Evolutionary conservation across 2,888 invertebrate genomes (phyloP).

Genomic region (Hoplodrina blanda): DNA sequence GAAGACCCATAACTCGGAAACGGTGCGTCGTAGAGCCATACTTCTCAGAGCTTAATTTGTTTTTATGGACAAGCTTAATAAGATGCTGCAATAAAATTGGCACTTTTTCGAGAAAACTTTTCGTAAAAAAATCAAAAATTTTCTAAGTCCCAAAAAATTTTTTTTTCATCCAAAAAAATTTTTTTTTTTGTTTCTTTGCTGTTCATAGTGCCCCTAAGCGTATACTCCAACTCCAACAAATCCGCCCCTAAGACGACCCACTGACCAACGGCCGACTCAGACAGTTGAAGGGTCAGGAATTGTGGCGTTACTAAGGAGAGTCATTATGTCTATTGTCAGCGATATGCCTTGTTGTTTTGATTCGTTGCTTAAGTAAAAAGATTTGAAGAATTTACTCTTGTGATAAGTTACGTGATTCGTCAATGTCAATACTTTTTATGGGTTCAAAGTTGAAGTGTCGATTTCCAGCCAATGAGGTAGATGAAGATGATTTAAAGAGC

Average conservation of each 20-base stretch:
- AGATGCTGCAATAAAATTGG: no score
- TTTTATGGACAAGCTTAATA: no score
- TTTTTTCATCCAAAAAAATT: no score
- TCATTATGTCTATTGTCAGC: background rate
- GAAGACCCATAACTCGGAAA: no score
- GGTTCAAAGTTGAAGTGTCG: background rate
- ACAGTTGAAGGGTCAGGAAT: background rate
- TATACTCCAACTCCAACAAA: background rate
- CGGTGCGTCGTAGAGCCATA: no score
- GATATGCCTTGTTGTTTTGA: background rate
- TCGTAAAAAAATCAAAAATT: no score
- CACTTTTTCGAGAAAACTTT: no score
- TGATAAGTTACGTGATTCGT: background rate
- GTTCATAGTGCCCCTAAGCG: no score
- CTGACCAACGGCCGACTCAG: background rate
- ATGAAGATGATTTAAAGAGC: background rate
- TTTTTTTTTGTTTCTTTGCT: no score
- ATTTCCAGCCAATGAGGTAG: background rate
- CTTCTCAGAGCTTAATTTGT: no score
- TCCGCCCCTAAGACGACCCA: background rate
- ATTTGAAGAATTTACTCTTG: background rate
- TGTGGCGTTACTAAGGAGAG: background rate
- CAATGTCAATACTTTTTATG: conserved; percentile 1
- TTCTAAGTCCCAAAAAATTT: no score
- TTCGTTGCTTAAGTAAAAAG: background rate